These are phyloP conservation scores for Anarsia innoxiella DNA, from an alignment of 2,888 invertebrate genomes.

Conservation along the genomic window DNA sequence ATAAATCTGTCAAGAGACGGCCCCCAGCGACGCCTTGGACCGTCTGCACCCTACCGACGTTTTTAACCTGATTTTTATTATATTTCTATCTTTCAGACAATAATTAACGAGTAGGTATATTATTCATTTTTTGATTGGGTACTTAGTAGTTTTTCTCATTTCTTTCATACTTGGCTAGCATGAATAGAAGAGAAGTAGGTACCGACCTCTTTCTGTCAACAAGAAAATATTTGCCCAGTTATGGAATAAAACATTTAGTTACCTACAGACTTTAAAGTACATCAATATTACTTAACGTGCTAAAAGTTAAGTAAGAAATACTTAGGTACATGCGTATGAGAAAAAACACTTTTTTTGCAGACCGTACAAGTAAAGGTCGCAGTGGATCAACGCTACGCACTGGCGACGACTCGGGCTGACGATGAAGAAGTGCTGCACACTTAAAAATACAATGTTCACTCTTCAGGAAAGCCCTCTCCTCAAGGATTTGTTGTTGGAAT, in stretches of 20 bases:
- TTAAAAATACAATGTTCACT: constrained; percentile 8
- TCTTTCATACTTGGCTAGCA: no score
- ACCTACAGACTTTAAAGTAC: no score
- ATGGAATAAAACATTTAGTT: neutral
- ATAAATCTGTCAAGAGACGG: constrained; percentile 63
- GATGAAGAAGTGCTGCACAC: constrained; percentile 28
- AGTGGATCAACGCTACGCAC: constrained; percentile 39
- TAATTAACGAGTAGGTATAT: no score
- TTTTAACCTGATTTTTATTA: constrained; percentile 22
- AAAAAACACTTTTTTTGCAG: constrained; percentile 23
- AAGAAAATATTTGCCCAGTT: no score
- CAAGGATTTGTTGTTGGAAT: neutral
- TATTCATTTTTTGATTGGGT: no score
- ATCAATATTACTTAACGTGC: no score
- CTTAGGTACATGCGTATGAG: no score
- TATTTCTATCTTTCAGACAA: no score
- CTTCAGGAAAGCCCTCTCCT: neutral
- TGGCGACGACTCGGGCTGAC: constrained; percentile 29
- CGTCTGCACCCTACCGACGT: constrained; percentile 38
- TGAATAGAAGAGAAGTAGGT: no score
- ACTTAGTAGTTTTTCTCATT: no score
- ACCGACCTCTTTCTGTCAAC: no score
- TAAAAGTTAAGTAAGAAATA: no score
- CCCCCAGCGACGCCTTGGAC: constrained; percentile 53
- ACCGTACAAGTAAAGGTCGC: constrained; percentile 30